Base-by-base conservation (phyloP, 2,113 vertebrate genomes). In the Cyanoramphus novaezelandiae region DNA sequence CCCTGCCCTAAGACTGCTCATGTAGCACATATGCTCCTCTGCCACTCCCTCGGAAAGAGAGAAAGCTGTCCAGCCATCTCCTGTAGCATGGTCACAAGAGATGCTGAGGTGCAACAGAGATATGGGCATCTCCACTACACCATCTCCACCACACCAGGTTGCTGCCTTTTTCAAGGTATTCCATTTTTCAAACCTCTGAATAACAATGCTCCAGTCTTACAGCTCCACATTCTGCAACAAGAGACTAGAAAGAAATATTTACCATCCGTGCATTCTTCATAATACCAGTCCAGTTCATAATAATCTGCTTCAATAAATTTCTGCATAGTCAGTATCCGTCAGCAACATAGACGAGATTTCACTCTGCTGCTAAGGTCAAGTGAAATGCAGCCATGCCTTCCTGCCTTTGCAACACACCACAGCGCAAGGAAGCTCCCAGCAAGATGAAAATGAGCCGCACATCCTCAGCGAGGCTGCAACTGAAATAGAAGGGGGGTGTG, bases 261-360 rank as follows among this genome's bases (percentile, higher is more conserved):
- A 99, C 99, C 99, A 96, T 99, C 99, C 4, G 99, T 98, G 94
- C 99, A 99, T 97, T 99, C 99, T 95, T 99, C 99, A 97, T 99
- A 99, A 98, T 99, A 99, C 99, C 99, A 99, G 98, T 99, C 99
- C 98, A 99, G 98, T 86, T 99, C 99, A 83, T 99, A 99, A 97
- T 99, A 99, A 98, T 99, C 99, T 94, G 98, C 98, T 98, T 99
- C 99, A 59, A 99, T 99, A 92, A 99, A 99, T 98, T 98, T 99
- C 99, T 99, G 99, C 99, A 99, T 99, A 98, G 98, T 99, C 99
- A 98, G 98, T 97, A 97, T 94, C 95, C 97, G 97, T 92, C 95
- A 96, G 94, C 88, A 87, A 94, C 88, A 60, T 28, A 31, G 90
- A 93, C 29, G 39, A 96, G 97, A 95, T 94, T 95, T 95, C 93